Conservation (phyloP, 2,888 invertebrate genomes). For the Chalcis sispes region DNA sequence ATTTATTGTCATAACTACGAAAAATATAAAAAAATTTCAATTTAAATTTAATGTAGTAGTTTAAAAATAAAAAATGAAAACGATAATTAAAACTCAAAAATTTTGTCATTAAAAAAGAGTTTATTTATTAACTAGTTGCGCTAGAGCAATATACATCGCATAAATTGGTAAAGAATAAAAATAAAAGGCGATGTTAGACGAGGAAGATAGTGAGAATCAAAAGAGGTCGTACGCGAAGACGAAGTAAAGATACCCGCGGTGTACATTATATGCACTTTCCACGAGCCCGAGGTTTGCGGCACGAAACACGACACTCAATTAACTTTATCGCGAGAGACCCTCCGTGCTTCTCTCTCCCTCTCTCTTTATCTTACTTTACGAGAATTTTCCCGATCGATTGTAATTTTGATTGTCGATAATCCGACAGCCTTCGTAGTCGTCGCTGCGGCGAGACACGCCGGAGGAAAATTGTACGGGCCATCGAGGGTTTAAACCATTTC, state of each 20-base stretch:
- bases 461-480: too few relatives aligned
- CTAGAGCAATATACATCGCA: background rate
- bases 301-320: conserved; percentile 58
- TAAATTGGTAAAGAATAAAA: background rate
- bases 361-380: too few relatives aligned
- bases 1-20: too few relatives aligned
- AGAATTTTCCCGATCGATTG: conserved; percentile 40
- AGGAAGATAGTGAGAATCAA: background rate
- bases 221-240: too few relatives aligned
- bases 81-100: too few relatives aligned
- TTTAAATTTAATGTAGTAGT: too few relatives aligned
- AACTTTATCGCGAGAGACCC: conserved; percentile 54
- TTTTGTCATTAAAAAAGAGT: too few relatives aligned
- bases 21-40: too few relatives aligned
- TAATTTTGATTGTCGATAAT: conserved; percentile 54
- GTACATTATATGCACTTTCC: conserved; percentile 6
- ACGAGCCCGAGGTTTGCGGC: conserved; percentile 10
- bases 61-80: too few relatives aligned
- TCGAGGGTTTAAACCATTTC: too few relatives aligned
- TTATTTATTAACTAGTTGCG: too few relatives aligned
- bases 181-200: background rate
- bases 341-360: conserved; percentile 25
- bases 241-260: background rate
- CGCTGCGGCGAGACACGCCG: background rate
- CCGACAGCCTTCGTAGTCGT: too few relatives aligned